Base-by-base conservation (phyloP, 2,113 vertebrate genomes). In the Colius striatus region DNA sequence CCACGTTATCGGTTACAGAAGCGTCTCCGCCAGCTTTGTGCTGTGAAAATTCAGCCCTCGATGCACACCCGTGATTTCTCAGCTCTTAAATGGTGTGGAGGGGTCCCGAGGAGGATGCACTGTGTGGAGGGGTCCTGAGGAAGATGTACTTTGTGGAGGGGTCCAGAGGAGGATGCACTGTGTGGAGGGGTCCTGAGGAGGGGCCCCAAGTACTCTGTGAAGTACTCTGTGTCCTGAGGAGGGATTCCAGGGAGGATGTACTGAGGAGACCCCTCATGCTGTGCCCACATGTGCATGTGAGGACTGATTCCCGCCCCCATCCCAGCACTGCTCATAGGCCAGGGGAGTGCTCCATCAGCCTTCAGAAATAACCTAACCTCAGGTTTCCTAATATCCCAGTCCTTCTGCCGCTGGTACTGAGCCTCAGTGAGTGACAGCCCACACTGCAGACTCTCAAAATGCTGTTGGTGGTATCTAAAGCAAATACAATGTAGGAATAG, bases 221-320 rank as follows among this genome's bases (percentile, higher is more conserved):
- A n/a, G n/a, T n/a, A n/a, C n/a, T n/a, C n/a, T n/a, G n/a, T n/a
- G n/a, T n/a, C n/a, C n/a, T n/a, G n/a, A n/a, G n/a, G n/a, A 73
- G 66, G 1, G 1, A 58, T 10, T 36, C 4, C 48, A 10, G 10
- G 0, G 14, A 47, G 38, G n/a, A 19, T 15, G 80, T 7, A 43
- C 32, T 8, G 21, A n/a, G 47, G 12, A 0, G 51, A 22, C 2
- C 55, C 45, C 45, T 16, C 9, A 0, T 10, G 1, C 23, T 1
- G 38, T 32, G 1, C 7, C 38, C 8, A 9, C 1, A 4, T 9
- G 10, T 2, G 3, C 4, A 6, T 3, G 5, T 41, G 38, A 43
- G 30, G 67, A 34, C 51, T 32, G 47, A 12, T 16, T 15, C 25
- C 22, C 5, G 15, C 12, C 25, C 43, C 55, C 27, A 13, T 19